These are phyloP conservation scores for Leptopterna dolabrata DNA, from an alignment of 2,888 invertebrate species.

Conservation along the genomic window DNA sequence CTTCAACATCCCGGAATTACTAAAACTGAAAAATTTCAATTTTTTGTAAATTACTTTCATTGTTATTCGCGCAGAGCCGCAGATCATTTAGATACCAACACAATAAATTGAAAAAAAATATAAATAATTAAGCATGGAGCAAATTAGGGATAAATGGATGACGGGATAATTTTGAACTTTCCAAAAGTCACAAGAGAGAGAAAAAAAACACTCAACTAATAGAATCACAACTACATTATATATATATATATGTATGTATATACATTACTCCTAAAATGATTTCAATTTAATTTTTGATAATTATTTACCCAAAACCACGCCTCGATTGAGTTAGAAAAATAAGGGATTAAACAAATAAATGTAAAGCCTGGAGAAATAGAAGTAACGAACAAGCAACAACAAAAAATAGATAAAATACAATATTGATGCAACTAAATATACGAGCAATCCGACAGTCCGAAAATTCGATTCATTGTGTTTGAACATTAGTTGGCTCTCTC, in stretches of 20 bases:
- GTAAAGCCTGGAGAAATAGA: constrained; percentile 61
- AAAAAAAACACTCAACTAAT: constrained; percentile 6
- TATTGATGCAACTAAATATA: constrained; percentile 25
- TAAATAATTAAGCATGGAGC: not conserved
- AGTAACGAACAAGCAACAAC: constrained; percentile 62
- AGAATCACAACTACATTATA: constrained; percentile 22
- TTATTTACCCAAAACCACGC: constrained; percentile 58
- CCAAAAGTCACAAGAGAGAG: not conserved
- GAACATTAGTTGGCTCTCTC: not conserved
- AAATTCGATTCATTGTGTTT: not conserved
- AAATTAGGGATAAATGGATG: not conserved
- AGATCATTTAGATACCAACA: too few relatives aligned
- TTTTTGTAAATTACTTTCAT: too few relatives aligned
- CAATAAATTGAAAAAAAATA: too few relatives aligned
- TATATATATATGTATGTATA: too few relatives aligned
- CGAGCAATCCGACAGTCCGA: constrained; percentile 43
- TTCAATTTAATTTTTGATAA: constrained; percentile 29
- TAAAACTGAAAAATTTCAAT: too few relatives aligned
- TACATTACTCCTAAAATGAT: constrained; percentile 12
- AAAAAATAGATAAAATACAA: constrained; percentile 59
- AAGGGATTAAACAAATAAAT: constrained; percentile 14
- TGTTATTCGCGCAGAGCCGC: too few relatives aligned
- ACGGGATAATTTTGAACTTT: not conserved
- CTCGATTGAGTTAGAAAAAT: constrained; percentile 38
- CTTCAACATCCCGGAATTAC: too few relatives aligned